Percentiles rank a stretch among this genome's conserved stretches.
These are phyloP conservation scores for Oscheius sp. DNA, from an alignment of 2,888 invertebrate species.

Conservation along the genomic window DNA sequence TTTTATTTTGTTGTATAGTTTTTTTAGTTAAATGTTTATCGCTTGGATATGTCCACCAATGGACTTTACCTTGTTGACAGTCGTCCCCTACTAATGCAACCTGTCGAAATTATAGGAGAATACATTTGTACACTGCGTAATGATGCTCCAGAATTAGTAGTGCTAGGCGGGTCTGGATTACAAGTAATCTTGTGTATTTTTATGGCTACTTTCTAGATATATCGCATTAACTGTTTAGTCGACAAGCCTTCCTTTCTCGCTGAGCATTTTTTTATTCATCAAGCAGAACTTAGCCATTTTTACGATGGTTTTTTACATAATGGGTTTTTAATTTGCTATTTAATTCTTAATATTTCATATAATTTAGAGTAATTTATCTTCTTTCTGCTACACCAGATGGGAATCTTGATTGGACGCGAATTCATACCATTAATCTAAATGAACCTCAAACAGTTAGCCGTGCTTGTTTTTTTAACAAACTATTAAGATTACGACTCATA, in stretches of 20 bases:
- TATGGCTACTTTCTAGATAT: background rate
- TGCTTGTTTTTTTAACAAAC: background rate
- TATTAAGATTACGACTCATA: background rate
- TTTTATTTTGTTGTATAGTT: background rate
- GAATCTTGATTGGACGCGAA: background rate
- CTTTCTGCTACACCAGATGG: background rate
- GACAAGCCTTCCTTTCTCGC: background rate
- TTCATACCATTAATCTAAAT: background rate
- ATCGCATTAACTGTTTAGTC: background rate
- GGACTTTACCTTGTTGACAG: background rate
- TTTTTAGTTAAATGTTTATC: background rate
- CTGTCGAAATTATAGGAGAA: background rate
- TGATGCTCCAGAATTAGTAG: background rate
- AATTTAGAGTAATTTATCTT: background rate
- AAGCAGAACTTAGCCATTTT: constrained; percentile 5
- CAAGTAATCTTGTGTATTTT: background rate
- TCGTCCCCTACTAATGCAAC: background rate
- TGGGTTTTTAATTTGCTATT: background rate
- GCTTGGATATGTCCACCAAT: background rate
- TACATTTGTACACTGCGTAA: constrained; percentile 6
- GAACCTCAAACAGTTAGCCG: background rate
- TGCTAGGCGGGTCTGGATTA: background rate
- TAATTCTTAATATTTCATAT: no score
- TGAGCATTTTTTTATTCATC: background rate
- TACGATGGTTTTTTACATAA: constrained; percentile 10